These are phyloP conservation scores for Athalia cordata DNA, from an alignment of 2,888 invertebrate species.

Conservation along the genomic window DNA sequence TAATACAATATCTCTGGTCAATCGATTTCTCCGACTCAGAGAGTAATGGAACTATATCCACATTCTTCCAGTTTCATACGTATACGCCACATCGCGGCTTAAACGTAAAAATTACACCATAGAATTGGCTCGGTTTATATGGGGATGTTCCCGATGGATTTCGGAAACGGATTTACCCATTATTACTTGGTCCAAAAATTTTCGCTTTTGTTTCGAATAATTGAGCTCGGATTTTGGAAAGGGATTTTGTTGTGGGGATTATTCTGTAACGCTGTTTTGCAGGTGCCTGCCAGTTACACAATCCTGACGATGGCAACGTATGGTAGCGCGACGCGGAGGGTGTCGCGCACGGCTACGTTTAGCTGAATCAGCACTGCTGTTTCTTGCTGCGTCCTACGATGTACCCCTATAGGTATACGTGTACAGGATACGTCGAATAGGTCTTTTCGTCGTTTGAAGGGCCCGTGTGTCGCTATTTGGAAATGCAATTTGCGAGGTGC, in stretches of 20 bases:
- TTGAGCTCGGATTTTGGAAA: background rate
- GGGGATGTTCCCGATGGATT: no score
- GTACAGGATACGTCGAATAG: slow-evolving; percentile 24
- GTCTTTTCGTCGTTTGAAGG: background rate
- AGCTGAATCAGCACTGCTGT: slow-evolving; percentile 65
- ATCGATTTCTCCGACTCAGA: background rate
- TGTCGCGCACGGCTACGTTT: slow-evolving; percentile 64
- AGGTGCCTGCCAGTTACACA: slow-evolving; percentile 16
- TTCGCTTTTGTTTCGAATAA: slow-evolving; percentile 14
- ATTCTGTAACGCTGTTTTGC: slow-evolving; percentile 24
- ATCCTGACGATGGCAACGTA: background rate
- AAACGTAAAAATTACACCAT: no score
- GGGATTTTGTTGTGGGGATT: slow-evolving; percentile 17
- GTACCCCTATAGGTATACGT: background rate
- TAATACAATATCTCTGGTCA: slow-evolving; percentile 10
- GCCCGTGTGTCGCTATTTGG: background rate
- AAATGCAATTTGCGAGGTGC: background rate
- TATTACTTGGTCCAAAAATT: background rate
- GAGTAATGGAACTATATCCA: slow-evolving; percentile 23
- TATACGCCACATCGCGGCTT: background rate
- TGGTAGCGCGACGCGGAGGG: slow-evolving; percentile 50
- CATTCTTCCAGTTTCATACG: background rate
- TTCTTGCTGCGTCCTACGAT: background rate
- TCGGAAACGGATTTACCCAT: background rate
- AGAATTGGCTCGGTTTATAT: no score